Base-by-base conservation (phyloP, 2,113 vertebrate species). In the Cairina moschata region DNA sequence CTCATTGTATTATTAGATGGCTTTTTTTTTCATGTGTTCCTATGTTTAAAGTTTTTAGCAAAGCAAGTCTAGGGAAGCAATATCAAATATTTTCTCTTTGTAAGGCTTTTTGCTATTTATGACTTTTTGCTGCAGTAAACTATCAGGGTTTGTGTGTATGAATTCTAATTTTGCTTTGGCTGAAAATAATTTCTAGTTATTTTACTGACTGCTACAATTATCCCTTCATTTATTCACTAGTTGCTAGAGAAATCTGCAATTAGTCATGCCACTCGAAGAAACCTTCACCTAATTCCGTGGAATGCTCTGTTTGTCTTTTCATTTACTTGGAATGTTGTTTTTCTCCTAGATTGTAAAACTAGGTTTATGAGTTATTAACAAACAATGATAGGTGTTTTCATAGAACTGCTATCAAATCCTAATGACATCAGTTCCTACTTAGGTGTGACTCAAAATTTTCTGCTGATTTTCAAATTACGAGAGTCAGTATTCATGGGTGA, bases 221-320 rank as follows among this genome's bases (percentile, higher is more conserved):
- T 46, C 58, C 56, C 59, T 93, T 76, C n/a, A 89, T 95, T 95
- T 89, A 71, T 83, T 76, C 77, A 42, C 62, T 52, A 34, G 55
- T 44, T 89, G 44, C 81, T 80, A 38, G 36, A 79, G 74, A 93
- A 92, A 86, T 93, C 50, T 79, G 71, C 92, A 85, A 13, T 96
- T 93, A 91, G 76, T 87, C 76, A 84, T 79, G 92, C 67, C 90
- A 58, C 80, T 93, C 74, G 69, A 32, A 87, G 93, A 80, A 91
- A 63, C 73, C 44, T 62, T 92, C 86, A 69, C 81, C 77, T 92
- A 63, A 95, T 94, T 89, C 93, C 71, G 55, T 83, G 62, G 92
- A 91, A 69, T 77, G 28, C 17, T 96, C n/a, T 83, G 62, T 94
- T 94, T 94, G 81, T 91, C 81, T 85, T 92, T 82, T 76, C n/a